Evolutionary conservation across 2,888 invertebrate species (phyloP).

Genomic region (Aphodius sticticus): DNA sequence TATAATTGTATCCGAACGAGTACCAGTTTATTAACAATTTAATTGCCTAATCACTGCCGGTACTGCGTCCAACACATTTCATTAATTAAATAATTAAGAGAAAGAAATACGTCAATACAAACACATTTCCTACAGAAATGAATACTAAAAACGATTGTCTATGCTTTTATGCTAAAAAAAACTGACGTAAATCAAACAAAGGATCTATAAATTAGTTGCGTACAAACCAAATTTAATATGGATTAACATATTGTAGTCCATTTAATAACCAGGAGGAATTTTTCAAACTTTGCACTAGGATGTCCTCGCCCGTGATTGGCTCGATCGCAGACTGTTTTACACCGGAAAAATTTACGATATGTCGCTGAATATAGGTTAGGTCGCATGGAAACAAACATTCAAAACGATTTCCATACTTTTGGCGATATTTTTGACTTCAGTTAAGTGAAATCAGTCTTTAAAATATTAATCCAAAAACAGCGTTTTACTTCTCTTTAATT

Average conservation of each 20-base stretch:
- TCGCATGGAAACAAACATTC: too few species aligned
- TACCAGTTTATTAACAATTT: background rate
- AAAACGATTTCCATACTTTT: too few species aligned
- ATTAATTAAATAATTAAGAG: background rate
- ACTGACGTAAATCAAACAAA: conserved; percentile 4
- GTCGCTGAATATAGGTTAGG: too few species aligned
- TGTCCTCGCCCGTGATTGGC: too few species aligned
- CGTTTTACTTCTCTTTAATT: too few species aligned
- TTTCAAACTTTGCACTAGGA: too few species aligned
- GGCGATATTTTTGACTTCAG: too few species aligned
- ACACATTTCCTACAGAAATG: background rate
- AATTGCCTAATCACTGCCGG: background rate
- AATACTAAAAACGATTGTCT: too few species aligned
- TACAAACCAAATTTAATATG: background rate
- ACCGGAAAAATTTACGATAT: too few species aligned
- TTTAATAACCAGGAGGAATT: background rate
- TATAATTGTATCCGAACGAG: background rate
- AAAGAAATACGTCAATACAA: background rate
- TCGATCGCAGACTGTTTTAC: too few species aligned
- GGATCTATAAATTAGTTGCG: background rate
- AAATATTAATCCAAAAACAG: too few species aligned
- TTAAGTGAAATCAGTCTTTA: too few species aligned
- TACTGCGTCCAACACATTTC: background rate
- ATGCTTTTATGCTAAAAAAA: background rate
- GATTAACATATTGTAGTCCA: background rate